Conservation (phyloP, 2,797 vertebrate species). For the Orientallactaga sibirica region DNA sequence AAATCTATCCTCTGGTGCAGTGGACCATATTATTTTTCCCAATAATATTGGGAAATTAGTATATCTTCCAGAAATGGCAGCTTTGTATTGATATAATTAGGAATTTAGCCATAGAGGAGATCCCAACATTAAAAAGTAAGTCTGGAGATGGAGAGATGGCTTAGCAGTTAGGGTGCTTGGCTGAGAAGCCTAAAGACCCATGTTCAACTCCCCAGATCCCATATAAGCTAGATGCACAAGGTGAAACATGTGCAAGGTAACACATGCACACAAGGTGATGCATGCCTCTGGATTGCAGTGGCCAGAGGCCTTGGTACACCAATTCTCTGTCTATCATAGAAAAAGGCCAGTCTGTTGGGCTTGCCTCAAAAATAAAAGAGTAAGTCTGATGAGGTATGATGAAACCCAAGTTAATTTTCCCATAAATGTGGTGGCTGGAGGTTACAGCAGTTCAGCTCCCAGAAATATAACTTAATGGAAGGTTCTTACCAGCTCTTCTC, state of each 20-base stretch:
- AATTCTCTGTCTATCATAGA: too few species aligned
- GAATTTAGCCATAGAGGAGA: neutral
- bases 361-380: too few species aligned
- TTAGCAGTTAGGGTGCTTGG: too few species aligned
- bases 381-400: neutral
- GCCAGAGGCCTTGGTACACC: too few species aligned
- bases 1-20: neutral
- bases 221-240: too few species aligned
- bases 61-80: neutral
- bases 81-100: neutral
- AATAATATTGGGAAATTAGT: slow-evolving; percentile 1
- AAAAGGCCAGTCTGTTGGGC: too few species aligned
- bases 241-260: too few species aligned
- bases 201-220: too few species aligned
- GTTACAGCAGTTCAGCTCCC: neutral
- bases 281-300: too few species aligned
- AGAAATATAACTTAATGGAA: neutral
- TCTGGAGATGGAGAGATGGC: too few species aligned
- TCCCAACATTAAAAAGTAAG: neutral
- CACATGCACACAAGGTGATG: too few species aligned
- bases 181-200: too few species aligned
- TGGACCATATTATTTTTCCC: neutral
- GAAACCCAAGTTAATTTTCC: neutral
- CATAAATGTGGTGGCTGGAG: neutral
- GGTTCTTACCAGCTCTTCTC: neutral